Percentiles rank a stretch among this genome's conserved stretches.
These are phyloP conservation scores for Neodon shergylaensis DNA, from an alignment of 2,113 vertebrate species.

Conservation along the genomic window DNA sequence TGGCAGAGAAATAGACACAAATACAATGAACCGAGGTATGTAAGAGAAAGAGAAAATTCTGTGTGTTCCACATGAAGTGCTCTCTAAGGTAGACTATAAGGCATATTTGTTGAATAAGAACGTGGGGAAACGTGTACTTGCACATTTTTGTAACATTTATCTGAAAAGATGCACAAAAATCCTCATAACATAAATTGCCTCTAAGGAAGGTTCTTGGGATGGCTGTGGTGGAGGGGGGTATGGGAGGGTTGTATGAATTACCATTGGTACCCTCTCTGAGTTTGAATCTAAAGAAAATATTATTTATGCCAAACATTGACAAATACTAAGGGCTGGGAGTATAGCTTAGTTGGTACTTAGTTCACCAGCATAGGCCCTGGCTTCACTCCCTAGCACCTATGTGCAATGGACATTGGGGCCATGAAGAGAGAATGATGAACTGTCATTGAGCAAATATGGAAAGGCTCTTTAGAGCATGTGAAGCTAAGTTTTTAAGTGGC, in stretches of 20 bases:
- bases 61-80: neutral
- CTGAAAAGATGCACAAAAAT: neutral
- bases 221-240: accelerated
- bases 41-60: neutral
- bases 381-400: neutral
- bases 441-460: neutral
- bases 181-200: neutral
- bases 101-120: neutral
- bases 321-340: neutral
- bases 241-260: neutral
- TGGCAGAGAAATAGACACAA: neutral
- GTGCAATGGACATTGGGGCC: neutral
- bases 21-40: neutral
- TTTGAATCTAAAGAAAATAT: neutral
- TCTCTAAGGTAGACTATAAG: neutral
- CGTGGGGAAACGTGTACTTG: neutral
- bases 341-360: neutral
- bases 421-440: neutral
- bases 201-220: neutral
- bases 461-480: neutral
- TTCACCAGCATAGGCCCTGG: neutral
- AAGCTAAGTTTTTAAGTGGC: neutral
- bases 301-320: neutral
- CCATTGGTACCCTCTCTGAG: neutral
- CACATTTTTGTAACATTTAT: neutral